phyloP scores from a whole-genome alignment of 2,888 invertebrate genomes.

The Trilocha varians region DNA sequence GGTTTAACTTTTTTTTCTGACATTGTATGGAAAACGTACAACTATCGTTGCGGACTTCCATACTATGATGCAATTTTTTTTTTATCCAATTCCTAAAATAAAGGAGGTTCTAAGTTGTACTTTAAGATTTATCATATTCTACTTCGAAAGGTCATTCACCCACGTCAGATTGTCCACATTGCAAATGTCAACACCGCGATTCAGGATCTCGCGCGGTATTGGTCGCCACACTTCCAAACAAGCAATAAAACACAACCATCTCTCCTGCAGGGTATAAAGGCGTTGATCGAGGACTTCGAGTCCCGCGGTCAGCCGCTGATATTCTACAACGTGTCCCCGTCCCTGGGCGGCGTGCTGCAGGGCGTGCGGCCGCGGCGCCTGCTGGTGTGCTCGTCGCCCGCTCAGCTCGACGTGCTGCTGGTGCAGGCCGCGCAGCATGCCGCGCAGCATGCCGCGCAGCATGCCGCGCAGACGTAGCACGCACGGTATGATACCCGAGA shows the following conservation, averaged over 20 bases:
- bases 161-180: too few species aligned
- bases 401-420: constrained; percentile 49
- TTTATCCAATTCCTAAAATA: too few species aligned
- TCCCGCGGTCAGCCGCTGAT: constrained; percentile 78
- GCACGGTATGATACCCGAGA: too few species aligned
- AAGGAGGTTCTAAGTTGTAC: too few species aligned
- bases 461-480: constrained; percentile 18
- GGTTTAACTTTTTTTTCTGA: too few species aligned
- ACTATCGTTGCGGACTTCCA: too few species aligned
- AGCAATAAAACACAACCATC: constrained; percentile 3
- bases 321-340: constrained; percentile 83
- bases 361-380: constrained; percentile 80
- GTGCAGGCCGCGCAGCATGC: constrained; percentile 14
- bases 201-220: too few species aligned
- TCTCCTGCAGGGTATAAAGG: constrained; percentile 76
- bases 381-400: constrained; percentile 62
- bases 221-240: neutral
- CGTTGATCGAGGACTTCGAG: constrained; percentile 79
- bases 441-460: constrained; percentile 19
- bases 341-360: constrained; percentile 79
- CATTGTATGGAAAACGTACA: too few species aligned
- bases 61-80: too few species aligned
- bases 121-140: too few species aligned
- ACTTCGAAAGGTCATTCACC: too few species aligned
- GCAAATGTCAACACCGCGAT: too few species aligned